phyloP scores from a whole-genome alignment of 2,888 invertebrate species.

The Octodonta nipae region DNA sequence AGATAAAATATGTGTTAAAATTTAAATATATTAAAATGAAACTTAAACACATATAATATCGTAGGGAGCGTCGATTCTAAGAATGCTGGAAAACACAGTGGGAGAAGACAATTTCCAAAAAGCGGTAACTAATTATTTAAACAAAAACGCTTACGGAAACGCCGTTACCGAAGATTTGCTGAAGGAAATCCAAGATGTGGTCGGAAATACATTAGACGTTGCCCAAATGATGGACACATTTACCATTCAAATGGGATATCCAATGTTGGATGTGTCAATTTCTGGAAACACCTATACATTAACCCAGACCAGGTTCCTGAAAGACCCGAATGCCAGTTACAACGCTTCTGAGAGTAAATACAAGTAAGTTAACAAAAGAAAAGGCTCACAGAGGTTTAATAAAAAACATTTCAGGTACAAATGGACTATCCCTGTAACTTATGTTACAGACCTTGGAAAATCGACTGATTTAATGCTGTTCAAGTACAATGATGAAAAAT shows the following conservation, averaged over 20 bases:
- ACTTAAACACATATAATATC: too few species aligned
- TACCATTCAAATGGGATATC: slow-evolving; percentile 81
- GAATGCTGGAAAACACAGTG: slow-evolving; percentile 78
- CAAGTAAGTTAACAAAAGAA: slow-evolving; percentile 26
- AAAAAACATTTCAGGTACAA: slow-evolving; percentile 46
- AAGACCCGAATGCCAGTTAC: slow-evolving; percentile 48
- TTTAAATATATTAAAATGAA: too few species aligned
- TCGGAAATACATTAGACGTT: slow-evolving; percentile 25
- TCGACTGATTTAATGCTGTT: slow-evolving; percentile 13
- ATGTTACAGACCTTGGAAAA: slow-evolving; percentile 42
- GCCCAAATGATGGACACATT: slow-evolving; percentile 66
- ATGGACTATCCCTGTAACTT: slow-evolving; percentile 78
- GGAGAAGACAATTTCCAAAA: slow-evolving; percentile 55
- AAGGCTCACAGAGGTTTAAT: neutral
- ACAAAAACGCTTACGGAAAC: slow-evolving; percentile 53
- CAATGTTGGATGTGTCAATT: slow-evolving; percentile 51
- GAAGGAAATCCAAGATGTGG: slow-evolving; percentile 46
- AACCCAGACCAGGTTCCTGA: slow-evolving; percentile 63
- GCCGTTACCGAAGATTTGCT: slow-evolving; percentile 72
- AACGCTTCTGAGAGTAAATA: slow-evolving; percentile 36
- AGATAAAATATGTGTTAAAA: too few species aligned
- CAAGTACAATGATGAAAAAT: slow-evolving; percentile 12
- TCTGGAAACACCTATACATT: slow-evolving; percentile 40
- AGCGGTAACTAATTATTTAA: slow-evolving; percentile 63
- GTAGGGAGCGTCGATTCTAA: slow-evolving; percentile 71